Conservation (phyloP, 2,888 invertebrate species). For the Boloria euphrosyne region DNA sequence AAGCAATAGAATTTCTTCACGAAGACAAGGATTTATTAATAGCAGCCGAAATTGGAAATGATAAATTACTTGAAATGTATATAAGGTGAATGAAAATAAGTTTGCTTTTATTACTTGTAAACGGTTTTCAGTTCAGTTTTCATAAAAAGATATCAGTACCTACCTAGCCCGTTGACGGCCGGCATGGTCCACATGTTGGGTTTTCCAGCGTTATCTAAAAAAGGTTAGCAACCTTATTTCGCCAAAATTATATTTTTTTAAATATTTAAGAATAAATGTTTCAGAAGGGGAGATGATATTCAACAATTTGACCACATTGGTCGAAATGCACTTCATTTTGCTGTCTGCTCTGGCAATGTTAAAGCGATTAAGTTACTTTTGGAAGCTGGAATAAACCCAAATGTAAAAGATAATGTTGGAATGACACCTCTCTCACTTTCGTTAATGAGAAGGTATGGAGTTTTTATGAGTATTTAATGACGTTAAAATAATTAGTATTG, state of each 20-base stretch:
- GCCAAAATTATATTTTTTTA: background rate
- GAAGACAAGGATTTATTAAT: slow-evolving; percentile 57
- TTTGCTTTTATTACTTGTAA: background rate
- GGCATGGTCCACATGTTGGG: too few relatives aligned
- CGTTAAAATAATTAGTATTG: background rate
- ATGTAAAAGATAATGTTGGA: slow-evolving; percentile 65
- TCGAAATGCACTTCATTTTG: slow-evolving; percentile 69
- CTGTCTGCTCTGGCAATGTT: slow-evolving; percentile 56
- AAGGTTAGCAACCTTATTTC: background rate
- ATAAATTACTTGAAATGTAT: slow-evolving; percentile 48
- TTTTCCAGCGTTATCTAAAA: too few relatives aligned
- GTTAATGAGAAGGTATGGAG: slow-evolving; percentile 64
- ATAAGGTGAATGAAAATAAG: slow-evolving; percentile 50
- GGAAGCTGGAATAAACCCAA: slow-evolving; percentile 57
- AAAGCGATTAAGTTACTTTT: slow-evolving; percentile 55
- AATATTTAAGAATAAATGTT: slow-evolving; percentile 26
- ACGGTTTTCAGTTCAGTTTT: too few relatives aligned
- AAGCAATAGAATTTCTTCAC: slow-evolving; percentile 59
- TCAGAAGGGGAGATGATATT: slow-evolving; percentile 51
- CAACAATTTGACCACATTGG: slow-evolving; percentile 63
- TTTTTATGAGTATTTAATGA: slow-evolving; percentile 46
- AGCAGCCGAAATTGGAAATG: slow-evolving; percentile 65
- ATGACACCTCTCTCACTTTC: slow-evolving; percentile 74
- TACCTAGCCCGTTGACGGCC: too few relatives aligned
- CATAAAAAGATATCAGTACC: background rate